phyloP scores from a whole-genome alignment of 2,113 vertebrate species.

The Hippolais icterina region DNA sequence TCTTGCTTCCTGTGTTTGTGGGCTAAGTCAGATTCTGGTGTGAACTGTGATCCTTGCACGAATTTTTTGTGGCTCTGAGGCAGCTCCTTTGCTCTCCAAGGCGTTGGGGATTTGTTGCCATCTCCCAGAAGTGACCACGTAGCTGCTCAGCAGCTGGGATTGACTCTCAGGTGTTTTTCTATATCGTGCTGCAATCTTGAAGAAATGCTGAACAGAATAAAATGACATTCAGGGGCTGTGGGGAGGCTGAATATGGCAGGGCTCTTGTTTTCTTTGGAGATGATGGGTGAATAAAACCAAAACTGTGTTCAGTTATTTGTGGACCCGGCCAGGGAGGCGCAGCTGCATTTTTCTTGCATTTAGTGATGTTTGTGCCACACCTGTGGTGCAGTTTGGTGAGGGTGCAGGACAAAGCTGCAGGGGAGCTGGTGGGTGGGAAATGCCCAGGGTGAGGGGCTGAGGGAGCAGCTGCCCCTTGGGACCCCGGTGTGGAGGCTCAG shows the following conservation, averaged over 20 bases:
- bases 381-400: not conserved
- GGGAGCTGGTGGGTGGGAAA: not conserved
- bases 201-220: not conserved
- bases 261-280: not conserved
- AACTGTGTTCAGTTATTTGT: accelerated
- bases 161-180: accelerated
- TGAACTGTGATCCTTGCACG: not conserved
- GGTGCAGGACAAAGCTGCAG: not conserved
- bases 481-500: not conserved
- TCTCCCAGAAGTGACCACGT: accelerated
- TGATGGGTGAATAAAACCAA: not conserved
- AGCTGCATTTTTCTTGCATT: not conserved
- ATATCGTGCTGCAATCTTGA: not conserved
- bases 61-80: not conserved
- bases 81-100: not conserved
- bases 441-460: not conserved
- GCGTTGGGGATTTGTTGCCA: not conserved
- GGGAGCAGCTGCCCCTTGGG: not conserved
- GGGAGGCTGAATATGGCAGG: not conserved
- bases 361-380: accelerated
- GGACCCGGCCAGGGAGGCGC: not conserved
- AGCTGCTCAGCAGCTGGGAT: not conserved
- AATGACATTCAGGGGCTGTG: accelerated
- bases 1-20: not conserved
- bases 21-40: accelerated